A percentile compares a stretch with the other conserved stretches of the same genome.
Conservation (phyloP, 2,113 vertebrate genomes). For the Coptodon bakossiorum region DNA sequence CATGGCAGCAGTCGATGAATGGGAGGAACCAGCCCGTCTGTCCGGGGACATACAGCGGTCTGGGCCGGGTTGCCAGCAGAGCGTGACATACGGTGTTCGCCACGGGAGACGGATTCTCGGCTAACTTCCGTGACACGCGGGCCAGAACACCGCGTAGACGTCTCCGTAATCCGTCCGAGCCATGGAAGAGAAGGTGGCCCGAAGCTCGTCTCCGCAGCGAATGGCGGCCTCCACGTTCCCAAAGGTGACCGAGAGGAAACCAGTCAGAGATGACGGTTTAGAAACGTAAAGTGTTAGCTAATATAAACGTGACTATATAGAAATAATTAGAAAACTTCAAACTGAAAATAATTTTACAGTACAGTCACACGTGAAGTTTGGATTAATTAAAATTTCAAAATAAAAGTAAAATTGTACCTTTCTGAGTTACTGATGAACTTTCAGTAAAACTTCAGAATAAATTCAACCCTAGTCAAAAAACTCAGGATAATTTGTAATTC, state of each 20-base stretch:
- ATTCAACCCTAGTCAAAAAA: neutral
- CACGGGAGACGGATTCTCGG: constrained; percentile 17
- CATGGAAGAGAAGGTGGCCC: neutral
- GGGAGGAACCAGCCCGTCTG: constrained; percentile 30
- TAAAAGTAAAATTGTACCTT: neutral
- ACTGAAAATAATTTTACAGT: neutral
- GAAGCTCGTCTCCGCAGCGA: neutral
- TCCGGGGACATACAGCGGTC: constrained; percentile 27
- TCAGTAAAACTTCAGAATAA: neutral
- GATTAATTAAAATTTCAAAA: neutral
- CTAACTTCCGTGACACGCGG: neutral
- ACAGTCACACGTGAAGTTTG: neutral
- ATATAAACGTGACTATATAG: neutral
- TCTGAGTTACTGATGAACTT: neutral
- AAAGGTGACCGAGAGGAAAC: constrained; percentile 22
- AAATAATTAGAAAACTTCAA: neutral
- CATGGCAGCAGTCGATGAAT: neutral
- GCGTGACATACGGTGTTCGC: constrained; percentile 36
- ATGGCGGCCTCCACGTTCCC: neutral
- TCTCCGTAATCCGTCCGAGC: constrained; percentile 37
- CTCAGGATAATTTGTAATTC: neutral
- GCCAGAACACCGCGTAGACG: neutral
- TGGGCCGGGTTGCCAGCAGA: constrained; percentile 30
- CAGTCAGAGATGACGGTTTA: neutral
- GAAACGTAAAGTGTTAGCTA: neutral